These are phyloP conservation scores for Rhabdomys pumilio DNA, from an alignment of 2,797 vertebrate genomes.

Conservation along the genomic window DNA sequence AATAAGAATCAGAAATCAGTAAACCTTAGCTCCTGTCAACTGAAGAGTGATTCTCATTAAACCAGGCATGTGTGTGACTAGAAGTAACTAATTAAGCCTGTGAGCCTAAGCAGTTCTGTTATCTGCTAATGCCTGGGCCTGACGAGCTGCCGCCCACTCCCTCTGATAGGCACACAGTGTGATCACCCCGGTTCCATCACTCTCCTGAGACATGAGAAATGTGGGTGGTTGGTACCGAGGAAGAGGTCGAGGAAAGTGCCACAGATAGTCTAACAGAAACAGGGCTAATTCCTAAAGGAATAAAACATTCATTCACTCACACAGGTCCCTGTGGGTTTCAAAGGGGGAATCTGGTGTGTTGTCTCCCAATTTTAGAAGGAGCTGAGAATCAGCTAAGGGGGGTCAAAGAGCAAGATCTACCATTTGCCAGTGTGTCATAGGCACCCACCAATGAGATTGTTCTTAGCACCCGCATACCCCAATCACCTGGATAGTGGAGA, in stretches of 20 bases:
- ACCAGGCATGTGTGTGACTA: not conserved
- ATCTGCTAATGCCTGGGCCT: not conserved
- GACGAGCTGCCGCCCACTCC: not conserved
- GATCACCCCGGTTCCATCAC: not conserved
- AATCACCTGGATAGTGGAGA: not conserved
- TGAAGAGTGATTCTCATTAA: slow-evolving; percentile 54
- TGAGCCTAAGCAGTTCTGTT: not conserved
- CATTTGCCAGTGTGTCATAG: not conserved
- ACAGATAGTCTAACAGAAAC: not conserved
- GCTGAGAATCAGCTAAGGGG: not conserved
- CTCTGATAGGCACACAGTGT: not conserved
- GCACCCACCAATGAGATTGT: not conserved
- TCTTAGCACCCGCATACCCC: not conserved
- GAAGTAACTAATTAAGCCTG: slow-evolving; percentile 18
- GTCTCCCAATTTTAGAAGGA: slow-evolving; percentile 59
- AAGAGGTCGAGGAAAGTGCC: not conserved
- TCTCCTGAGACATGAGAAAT: slow-evolving; percentile 20
- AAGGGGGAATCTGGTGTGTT: slow-evolving; percentile 19
- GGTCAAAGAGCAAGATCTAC: not conserved
- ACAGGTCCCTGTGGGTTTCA: slow-evolving; percentile 65
- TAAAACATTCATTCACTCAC: slow-evolving; percentile 57
- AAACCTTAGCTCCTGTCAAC: not conserved
- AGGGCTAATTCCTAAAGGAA: slow-evolving; percentile 64
- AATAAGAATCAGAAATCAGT: not conserved
- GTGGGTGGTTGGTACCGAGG: slow-evolving; percentile 16